Base-by-base conservation (phyloP, 2,888 invertebrate genomes). In the Stegana nigrithorax region DNA sequence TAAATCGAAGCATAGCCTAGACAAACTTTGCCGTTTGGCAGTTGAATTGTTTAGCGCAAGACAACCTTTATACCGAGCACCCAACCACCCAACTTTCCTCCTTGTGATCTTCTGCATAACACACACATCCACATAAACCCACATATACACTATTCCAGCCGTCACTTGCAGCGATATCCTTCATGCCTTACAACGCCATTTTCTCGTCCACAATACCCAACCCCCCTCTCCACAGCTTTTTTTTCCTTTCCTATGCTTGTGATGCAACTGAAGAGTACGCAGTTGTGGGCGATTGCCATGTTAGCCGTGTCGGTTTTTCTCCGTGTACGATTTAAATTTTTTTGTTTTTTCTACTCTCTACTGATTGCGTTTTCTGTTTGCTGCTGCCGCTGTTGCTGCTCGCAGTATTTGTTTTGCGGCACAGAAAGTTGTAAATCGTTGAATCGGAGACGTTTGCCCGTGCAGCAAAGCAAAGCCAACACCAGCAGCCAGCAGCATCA, bases 1-100 rank as follows among this genome's bases (percentile, higher is more conserved):
- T 82, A 80, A 82, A 81, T 80, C 79, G 82, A 81, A 81, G 78
- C 72, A 70, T 65, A 64, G 44, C 64, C 71, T 23, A 39, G 19
- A 60, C 65, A 71, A 72, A 70, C 68, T 71, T 71, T 70, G 69
- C 76, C 74, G 74, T 78, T 80, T 78, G 71, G 70, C 72, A 75
- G 78, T 65, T 69, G 67, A 74, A 76, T 76, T 74, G 69, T 64
- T 70, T 67, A 23, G 47, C n/a, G n/a, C n/a, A n/a, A n/a, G n/a
- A n/a, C n/a, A 47, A 25, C 14, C 59, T n/a, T 56, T 29, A 7
- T 10, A 29, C 42, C 23, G 25, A 56, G 39, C 39, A 56, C 56
- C 4, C 36, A 10, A 32, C 32, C 29, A 19, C 25, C n/a, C 29
- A 26, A 14, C 5, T 17, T 36, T 10, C 19, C 19, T 32, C 7